Evolutionary conservation across 2,888 invertebrate genomes (phyloP).

Genomic region (Heliconius cydno): DNA sequence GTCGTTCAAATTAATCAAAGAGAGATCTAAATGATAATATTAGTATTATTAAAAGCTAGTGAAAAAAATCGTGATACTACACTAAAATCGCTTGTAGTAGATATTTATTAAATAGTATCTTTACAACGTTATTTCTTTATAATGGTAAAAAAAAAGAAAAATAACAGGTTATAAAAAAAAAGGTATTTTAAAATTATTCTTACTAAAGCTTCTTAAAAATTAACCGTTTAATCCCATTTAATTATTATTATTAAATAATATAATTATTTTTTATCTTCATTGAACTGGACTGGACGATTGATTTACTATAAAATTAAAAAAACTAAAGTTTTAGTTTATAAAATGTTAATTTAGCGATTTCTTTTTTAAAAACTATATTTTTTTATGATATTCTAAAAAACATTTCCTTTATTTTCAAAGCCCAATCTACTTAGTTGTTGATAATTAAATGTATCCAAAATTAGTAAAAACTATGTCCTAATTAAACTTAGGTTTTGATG

Average conservation of each 20-base stretch:
- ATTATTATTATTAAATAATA: no score
- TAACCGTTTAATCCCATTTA: no score
- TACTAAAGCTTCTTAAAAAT: not conserved
- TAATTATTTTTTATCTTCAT: not conserved
- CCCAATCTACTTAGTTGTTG: not conserved
- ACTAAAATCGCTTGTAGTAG: slow-evolving; percentile 29
- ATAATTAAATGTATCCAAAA: not conserved
- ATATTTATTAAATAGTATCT: slow-evolving; percentile 12
- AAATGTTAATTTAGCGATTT: no score
- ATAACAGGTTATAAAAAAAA: not conserved
- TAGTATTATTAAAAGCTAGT: slow-evolving; percentile 28
- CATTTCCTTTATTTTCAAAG: not conserved
- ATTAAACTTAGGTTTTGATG: slow-evolving; percentile 21
- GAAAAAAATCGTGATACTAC: slow-evolving; percentile 40
- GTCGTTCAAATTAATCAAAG: slow-evolving; percentile 32
- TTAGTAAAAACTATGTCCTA: slow-evolving; percentile 23
- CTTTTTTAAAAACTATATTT: no score
- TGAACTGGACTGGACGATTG: not conserved
- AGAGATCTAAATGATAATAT: slow-evolving; percentile 37
- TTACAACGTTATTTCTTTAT: slow-evolving; percentile 10
- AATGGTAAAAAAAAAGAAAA: not conserved
- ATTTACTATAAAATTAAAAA: no score
- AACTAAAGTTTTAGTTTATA: no score
- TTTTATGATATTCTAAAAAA: no score
- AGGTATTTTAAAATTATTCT: not conserved